Conservation (phyloP, 92 coral and sea anemone species). For the Umimayanthus kanabou region DNA sequence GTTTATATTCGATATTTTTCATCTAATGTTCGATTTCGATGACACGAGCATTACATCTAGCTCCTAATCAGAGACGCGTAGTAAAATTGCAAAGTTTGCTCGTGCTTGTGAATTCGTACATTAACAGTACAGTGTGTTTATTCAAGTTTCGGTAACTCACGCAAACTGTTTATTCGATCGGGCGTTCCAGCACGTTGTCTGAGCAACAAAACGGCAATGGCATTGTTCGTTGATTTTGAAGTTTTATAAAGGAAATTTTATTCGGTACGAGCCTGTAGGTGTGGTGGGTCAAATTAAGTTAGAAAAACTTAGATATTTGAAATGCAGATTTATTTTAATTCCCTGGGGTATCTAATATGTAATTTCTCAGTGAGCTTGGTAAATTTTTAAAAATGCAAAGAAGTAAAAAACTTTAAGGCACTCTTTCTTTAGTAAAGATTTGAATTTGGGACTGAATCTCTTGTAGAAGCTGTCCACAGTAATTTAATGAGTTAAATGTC, state of each 20-base stretch:
- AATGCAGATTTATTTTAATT: background rate
- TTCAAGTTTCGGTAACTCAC: background rate
- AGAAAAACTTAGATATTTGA: background rate
- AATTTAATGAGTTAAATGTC: too few species aligned
- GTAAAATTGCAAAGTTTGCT: too few species aligned
- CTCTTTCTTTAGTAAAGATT: too few species aligned
- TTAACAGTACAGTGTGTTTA: too few species aligned
- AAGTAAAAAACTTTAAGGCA: too few species aligned
- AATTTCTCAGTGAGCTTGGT: too few species aligned
- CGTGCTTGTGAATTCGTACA: too few species aligned
- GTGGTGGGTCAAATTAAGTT: background rate
- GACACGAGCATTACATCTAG: background rate
- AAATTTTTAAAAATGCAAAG: too few species aligned
- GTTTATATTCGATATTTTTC: too few species aligned
- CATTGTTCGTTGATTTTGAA: background rate
- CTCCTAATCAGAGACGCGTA: background rate
- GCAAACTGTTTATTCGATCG: background rate
- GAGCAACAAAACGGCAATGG: background rate
- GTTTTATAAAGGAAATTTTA: background rate
- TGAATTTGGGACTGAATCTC: too few species aligned
- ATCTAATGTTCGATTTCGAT: background rate
- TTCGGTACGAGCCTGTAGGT: background rate
- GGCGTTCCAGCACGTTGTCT: conserved; percentile 34
- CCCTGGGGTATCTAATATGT: background rate
- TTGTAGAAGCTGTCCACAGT: too few species aligned